Evolutionary conservation across 92 coral and sea anemone species (phyloP), one percentile per base, ranked within the genome.

Genomic region (Zoanthus sansibaricus): DNA sequence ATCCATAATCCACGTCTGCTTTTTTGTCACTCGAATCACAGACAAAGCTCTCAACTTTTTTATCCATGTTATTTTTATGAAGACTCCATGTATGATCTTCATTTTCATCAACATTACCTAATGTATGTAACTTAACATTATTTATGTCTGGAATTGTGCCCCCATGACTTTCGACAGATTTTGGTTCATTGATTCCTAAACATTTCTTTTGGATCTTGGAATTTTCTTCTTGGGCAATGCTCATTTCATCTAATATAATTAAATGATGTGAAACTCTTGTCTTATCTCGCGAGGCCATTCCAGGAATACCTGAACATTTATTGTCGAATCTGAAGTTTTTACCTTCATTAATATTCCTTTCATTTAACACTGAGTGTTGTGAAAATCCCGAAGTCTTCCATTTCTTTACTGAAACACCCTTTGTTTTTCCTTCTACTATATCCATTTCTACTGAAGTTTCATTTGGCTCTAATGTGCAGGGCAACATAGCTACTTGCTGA

Each of bases 381-480:
- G 46, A 17, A 17, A 17, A 7, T 16, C 32, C 30, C 69, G n/a
- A 31, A 62, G 69, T 62, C 31, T 20, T 21, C 17, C 11, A 18
- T 62, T 7, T n/a, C 6, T 32, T 30, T 30, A 15, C 31, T 0
- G 45, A 7, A 67, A 18, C 21, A 21, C 42, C 2, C 12, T 4
- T 10, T 9, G 7, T 11, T 11, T 25, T 33, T 30, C 14, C 17
- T 69, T 30, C 33, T 9, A 30, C 75, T 25, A 25, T 25, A 21
- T 64, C 17, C 20, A 11, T 16, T 80, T 80, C 61, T 30, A 5
- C 20, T 67, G 75, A 18, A 64, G 17, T 64, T 80, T 67, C 85
- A 17, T 37, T n/a, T 46, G 85, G 71, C 15, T 46, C 18, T 66
- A 42, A 64, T 3, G 20, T 54, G 7, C 47, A 42, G 47, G 25